Conservation (phyloP, 2,797 vertebrate species). For the Tamandua tetradactyla region DNA sequence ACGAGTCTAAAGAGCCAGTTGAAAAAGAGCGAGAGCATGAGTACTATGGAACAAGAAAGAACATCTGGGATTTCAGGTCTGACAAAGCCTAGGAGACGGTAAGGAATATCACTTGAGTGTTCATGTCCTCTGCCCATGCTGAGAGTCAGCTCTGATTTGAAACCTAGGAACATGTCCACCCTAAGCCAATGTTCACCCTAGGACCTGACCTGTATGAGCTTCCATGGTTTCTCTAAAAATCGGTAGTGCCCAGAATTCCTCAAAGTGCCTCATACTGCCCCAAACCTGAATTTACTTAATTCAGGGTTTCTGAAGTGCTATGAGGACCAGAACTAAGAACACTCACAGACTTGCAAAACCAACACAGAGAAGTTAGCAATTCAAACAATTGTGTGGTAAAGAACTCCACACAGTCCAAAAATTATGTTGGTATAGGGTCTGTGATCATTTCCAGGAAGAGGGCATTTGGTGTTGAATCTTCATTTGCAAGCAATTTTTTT, state of each 20-base stretch:
- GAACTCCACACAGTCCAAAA: not conserved
- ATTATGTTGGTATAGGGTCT: not conserved
- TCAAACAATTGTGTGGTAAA: not conserved
- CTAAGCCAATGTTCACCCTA: not conserved
- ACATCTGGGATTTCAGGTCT: not conserved
- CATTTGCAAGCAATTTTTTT: not conserved
- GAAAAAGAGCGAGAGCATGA: not conserved
- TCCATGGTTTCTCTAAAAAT: not conserved
- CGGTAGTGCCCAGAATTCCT: not conserved
- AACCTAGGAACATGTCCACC: not conserved
- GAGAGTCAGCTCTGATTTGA: not conserved
- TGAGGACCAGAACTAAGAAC: not conserved
- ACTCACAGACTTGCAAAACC: not conserved
- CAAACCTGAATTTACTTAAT: not conserved
- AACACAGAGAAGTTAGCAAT: not conserved
- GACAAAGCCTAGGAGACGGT: not conserved
- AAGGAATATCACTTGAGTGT: not conserved
- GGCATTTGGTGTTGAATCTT: not conserved
- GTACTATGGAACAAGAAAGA: not conserved
- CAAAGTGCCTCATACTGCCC: not conserved
- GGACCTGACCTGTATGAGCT: not conserved
- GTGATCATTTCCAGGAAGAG: not conserved
- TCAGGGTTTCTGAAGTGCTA: conserved; percentile 3
- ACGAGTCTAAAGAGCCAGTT: not conserved
- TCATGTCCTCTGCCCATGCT: not conserved